Conservation (phyloP, 1,140 invertebrate genomes). For the Reticulitermes speratus region DNA sequence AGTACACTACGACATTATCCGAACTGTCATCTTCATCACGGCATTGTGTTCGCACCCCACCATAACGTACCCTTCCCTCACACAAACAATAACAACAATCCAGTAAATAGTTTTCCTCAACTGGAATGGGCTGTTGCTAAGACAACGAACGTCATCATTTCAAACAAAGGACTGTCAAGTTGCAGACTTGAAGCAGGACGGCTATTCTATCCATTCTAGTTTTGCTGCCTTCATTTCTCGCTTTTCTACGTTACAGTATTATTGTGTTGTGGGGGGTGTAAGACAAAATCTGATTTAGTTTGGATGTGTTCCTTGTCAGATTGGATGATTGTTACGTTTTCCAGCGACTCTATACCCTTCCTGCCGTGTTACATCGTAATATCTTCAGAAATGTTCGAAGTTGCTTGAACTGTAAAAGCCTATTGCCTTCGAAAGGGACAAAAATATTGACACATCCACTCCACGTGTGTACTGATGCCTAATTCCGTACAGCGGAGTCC, state of each 20-base stretch:
- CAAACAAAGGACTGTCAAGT: slow-evolving; percentile 1
- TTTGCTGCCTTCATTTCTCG: neutral
- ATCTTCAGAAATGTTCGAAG: too few species aligned
- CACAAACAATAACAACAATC: slow-evolving; percentile 16
- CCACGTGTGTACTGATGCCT: too few species aligned
- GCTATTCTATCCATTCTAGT: neutral
- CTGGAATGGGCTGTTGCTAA: neutral
- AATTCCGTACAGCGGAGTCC: too few species aligned
- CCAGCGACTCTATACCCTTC: neutral
- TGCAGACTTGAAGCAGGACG: neutral
- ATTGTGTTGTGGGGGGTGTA: neutral
- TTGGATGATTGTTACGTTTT: neutral
- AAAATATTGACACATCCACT: too few species aligned
- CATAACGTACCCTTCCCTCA: neutral
- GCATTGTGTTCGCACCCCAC: neutral
- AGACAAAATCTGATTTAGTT: slow-evolving; percentile 13
- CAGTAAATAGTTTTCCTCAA: neutral
- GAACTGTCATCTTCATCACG: neutral
- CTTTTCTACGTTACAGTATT: neutral
- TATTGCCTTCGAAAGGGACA: neutral
- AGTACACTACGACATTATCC: neutral
- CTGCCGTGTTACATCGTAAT: neutral
- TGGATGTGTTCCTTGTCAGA: slow-evolving; percentile 17
- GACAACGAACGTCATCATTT: slow-evolving; percentile 5
- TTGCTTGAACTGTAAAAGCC: neutral